Base-by-base conservation (phyloP, 2,888 invertebrate genomes). In the Neuroscelio doddi region DNA sequence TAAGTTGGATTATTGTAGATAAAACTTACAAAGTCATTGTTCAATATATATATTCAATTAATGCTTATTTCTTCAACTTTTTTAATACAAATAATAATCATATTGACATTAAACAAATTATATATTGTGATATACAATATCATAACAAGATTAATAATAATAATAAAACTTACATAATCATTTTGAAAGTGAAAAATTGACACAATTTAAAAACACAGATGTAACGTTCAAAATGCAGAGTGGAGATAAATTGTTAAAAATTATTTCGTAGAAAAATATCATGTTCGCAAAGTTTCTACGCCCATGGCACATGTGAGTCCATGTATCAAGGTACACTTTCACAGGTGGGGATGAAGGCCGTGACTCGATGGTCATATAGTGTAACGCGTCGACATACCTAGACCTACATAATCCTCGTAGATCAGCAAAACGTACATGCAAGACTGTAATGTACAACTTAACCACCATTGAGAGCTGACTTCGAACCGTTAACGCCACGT, bases 281-380 rank as follows among this genome's bases (percentile, higher is more conserved):
- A n/a, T n/a, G n/a, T n/a, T n/a, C n/a, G n/a, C n/a, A 56, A 51
- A 58, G 30, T 17, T 27, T 5, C 39, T 47, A 45, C 29, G 42
- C 46, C 46, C 46, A 24, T 49, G 49, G 47, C 27, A 29, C 53
- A 58, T 36, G 49, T 32, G 49, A 47, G 53, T 47, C 52, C 53
- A 47, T 45, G 50, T 55, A 49, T 50, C 55, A 62, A 62, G 62
- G 62, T 55, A 16, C 44, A 32, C 30, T 53, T 32, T 30, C 32
- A 7, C 61, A 67, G 61, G 79, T 74, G 77, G 80, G 79, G 79
- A 78, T 74, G 79, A 80, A 80, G 80, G 79, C 74, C 79, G 70
- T 69, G 52, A 72, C 58, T 70, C 65, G 71, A 63, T 69, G 73
- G 71, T 71, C 55, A 53, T 50, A 67, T 64, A 68, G 51, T 65